Evolutionary conservation across 2,888 invertebrate genomes (phyloP), one percentile per base, ranked within the genome.

Genomic region (Dromius quadrimaculatus): DNA sequence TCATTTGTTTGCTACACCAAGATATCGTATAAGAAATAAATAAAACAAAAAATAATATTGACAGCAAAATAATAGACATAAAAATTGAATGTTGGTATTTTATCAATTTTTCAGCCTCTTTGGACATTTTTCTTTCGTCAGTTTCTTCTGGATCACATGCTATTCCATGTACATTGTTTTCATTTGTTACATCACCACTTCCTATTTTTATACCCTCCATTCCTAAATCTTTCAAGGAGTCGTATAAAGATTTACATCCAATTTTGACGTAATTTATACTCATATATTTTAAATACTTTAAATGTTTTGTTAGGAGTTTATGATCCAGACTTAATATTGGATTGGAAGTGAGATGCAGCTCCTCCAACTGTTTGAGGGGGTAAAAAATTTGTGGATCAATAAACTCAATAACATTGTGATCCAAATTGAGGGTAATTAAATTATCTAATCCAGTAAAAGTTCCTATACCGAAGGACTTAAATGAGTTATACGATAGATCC

Each of bases 1-100:
- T n/a, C 20, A 47, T 22, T 2, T 22, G 47, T 4, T 22, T 23
- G 0, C 23, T 20, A 20, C 47, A 47, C 47, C 47, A 47, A 4
- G 47, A 20, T 2, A 23, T 47, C 20, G 47, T 47, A 47, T 47
- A 20, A 17, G 8, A 47, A 9, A 47, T 1, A 23, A 47, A 47
- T 20, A 20, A 47, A n/a, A 23, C 23, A 22, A 22, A n/a, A 47
- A 47, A 47, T 22, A 47, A 11, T 1, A 11, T 13, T n/a, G n/a
- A 9, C 9, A 47, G n/a, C 23, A 47, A 47, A n/a, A 22, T 22
- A n/a, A 47, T 11, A n/a, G 47, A 47, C n/a, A 4, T 20, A 47
- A n/a, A n/a, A 9, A 47, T 23, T 9, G 45, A 6, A n/a, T n/a
- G n/a, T n/a, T n/a, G n/a, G n/a, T n/a, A n/a, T n/a, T n/a, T n/a